Conservation (phyloP, 2,113 vertebrate species). For the Erythrocebus patas region DNA sequence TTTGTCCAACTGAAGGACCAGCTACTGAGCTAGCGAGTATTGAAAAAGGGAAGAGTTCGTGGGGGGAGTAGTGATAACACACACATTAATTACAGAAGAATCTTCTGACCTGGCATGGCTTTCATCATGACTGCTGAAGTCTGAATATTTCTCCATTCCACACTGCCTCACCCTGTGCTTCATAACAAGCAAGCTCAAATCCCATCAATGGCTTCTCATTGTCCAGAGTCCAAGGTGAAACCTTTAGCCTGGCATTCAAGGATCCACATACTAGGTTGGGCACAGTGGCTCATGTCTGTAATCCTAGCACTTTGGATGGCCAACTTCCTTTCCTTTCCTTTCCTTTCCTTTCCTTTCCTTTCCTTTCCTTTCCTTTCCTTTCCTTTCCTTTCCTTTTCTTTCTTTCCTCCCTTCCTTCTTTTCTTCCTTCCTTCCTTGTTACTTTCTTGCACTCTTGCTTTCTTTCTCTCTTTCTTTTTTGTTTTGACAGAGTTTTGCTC, state of each 20-base stretch:
- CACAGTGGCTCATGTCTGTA: too few species aligned
- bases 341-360: too few species aligned
- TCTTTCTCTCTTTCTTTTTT: too few species aligned
- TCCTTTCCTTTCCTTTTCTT: too few species aligned
- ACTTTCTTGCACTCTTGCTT: too few species aligned
- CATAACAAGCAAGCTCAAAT: background rate
- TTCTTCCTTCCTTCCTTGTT: too few species aligned
- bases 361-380: rapidly evolving
- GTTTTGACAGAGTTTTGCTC: too few species aligned
- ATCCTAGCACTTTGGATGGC: too few species aligned
- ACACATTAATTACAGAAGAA: background rate
- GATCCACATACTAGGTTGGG: background rate
- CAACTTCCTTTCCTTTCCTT: too few species aligned
- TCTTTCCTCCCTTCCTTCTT: rapidly evolving
- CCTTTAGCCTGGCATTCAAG: background rate
- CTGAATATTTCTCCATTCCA: background rate
- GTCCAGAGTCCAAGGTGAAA: background rate
- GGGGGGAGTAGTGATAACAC: background rate
- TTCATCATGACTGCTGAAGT: background rate
- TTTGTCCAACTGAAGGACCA: background rate
- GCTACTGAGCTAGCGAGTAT: background rate
- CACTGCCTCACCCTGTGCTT: background rate
- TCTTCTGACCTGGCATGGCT: background rate
- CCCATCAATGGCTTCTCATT: background rate
- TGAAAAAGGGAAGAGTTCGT: background rate